Base-by-base conservation (phyloP, 2,888 invertebrate genomes). In the Cyrtodaria siliqua region DNA sequence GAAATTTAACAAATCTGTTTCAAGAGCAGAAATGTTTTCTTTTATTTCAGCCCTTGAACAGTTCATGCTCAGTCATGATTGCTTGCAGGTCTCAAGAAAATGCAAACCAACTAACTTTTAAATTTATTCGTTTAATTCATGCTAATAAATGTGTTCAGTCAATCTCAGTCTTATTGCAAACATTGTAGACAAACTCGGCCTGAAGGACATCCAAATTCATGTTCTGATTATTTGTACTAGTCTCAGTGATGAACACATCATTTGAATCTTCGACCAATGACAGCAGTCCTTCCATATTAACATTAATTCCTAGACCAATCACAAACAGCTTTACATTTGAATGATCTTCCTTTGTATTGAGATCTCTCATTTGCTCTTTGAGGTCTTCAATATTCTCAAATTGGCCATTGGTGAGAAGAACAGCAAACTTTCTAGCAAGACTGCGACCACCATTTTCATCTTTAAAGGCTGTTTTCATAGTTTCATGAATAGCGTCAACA, bases 181-280 rank as follows among this genome's bases (percentile, higher is more conserved):
- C 16, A 20, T 52, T 20, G 52, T 52, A 52, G n/a, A 14, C 20
- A 20, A 52, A 52, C 14, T 52, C 52, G 4, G 12, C 20, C 16
- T 24, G 23, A 16, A 52, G 26, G 24, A 52, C 24, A 24, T 52
- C 20, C 20, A 52, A 20, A 24, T 18, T 52, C 3, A 4, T 14
- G 8, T 23, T 14, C 12, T 52, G 4, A 16, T 6, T 52, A 20
- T 52, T 23, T 9, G 3, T 26, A 4, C 4, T 33, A 8, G 33
- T 12, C 52, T 52, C n/a, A 18, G 52, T 52, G 52, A 52, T 14
- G 20, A 52, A 52, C 52, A 52, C 52, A 23, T 52, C 14, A 20
- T 52, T 52, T 52, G 52, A 14, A 52, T 52, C 52, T 20, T 52
- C 23, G 24, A 52, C 52, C 52, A 52, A 52, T 52, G 52, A 52